Base-by-base conservation (phyloP, 2,113 vertebrate species). In the Colistium nudipinnis region DNA sequence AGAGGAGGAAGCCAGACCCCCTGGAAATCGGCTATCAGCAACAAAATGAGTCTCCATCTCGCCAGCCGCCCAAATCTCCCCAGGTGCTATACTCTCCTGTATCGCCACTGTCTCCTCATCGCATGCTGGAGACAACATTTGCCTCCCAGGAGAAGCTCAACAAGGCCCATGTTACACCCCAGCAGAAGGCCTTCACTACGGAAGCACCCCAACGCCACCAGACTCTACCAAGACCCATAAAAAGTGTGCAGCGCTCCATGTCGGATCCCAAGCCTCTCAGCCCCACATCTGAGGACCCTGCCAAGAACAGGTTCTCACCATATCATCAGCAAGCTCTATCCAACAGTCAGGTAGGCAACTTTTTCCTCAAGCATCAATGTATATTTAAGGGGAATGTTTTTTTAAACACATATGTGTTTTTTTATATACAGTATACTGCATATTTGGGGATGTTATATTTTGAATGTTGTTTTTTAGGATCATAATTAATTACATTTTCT, bases 251-350 rank as follows among this genome's bases (percentile, higher is more conserved):
- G 83, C 94, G 98, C 60, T 99, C 98, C 61, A 93, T 99, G 92
- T 99, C 98, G 0, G 98, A 99, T 86, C 98, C 98, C 55, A 99
- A 99, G 79, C 97, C 98, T 86, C 95, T 99, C 86, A 99, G 98
- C 88, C 98, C 98, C 70, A 99, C 97, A 0, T 96, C 95, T 5
- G 97, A 99, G 60, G 97, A 99, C 57, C 92, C 95, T 1, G 62
- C 92, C 70, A 98, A 96, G 92, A 95, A 95, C 89, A 95, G 95
- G 67, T 97, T 98, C 89, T 96, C 96, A 52, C 91, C 97, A 81
- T 97, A 97, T 87, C 96, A 98, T 88, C 96, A 96, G 73, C 93
- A 96, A 14, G 91, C 94, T 86, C 87, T 95, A 38, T 93, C 95
- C 24, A 92, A 94, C 87, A 96, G 93, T 87, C 97, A 98, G 97